Evolutionary conservation across 37 sponge, comb jelly and placozoan genomes (phyloP).

Genomic region (Amphimedon queenslandica): DNA sequence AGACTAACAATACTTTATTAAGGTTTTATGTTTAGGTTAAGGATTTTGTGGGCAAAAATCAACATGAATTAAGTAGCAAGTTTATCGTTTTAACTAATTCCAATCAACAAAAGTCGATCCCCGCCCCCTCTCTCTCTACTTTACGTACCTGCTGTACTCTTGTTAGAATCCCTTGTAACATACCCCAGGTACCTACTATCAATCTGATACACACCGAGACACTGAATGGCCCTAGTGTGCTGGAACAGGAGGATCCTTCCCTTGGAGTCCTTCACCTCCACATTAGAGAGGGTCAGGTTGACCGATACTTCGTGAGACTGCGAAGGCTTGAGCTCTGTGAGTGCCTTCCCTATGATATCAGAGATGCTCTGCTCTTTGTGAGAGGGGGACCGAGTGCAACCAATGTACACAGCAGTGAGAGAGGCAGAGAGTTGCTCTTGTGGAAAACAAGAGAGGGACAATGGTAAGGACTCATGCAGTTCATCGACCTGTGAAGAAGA

Average conservation of each 20-base stretch:
- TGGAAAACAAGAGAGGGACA: too few relatives aligned
- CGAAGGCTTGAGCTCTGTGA: constrained; percentile 22
- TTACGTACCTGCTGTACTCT: constrained; percentile 28
- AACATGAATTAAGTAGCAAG: too few relatives aligned
- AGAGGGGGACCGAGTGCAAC: constrained; percentile 10
- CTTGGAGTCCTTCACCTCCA: constrained; percentile 19
- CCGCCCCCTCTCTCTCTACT: too few relatives aligned
- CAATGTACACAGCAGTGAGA: constrained; percentile 30
- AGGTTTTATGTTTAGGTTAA: too few relatives aligned
- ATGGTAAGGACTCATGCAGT: too few relatives aligned
- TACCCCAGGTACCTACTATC: constrained; percentile 56
- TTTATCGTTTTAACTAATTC: too few relatives aligned
- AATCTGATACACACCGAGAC: constrained; percentile 31
- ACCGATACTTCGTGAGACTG: constrained; percentile 16
- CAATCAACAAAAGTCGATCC: too few relatives aligned
- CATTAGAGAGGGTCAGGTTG: constrained; percentile 35
- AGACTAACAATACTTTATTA: too few relatives aligned
- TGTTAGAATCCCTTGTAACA: constrained; percentile 48
- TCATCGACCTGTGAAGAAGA: too few relatives aligned
- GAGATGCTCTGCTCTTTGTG: constrained; percentile 23
- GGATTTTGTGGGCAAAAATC: too few relatives aligned
- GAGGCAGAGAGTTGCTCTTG: too few relatives aligned
- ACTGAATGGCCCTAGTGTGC: constrained; percentile 39
- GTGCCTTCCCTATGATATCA: constrained; percentile 33
- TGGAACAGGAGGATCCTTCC: constrained; percentile 9